Conservation (phyloP, 53 echinoderm and acorn worm genomes). For the Henricia sp. region DNA sequence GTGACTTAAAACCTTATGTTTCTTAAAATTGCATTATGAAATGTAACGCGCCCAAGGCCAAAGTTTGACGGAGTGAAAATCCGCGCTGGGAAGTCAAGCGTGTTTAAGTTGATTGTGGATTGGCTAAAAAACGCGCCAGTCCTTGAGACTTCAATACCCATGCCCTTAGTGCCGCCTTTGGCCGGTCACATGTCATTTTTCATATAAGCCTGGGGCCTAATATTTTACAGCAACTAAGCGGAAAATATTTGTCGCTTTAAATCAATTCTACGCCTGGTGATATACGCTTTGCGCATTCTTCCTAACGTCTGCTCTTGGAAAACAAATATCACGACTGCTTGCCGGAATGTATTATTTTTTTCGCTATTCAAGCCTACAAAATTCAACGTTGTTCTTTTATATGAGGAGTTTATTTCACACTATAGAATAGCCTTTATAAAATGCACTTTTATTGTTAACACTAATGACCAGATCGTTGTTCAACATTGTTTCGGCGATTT, state of each 20-base stretch:
- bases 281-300: background rate
- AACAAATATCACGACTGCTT: background rate
- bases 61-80: background rate
- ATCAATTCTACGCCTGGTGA: conserved; percentile 30
- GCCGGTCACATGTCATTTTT: conserved; percentile 25
- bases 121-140: conserved; percentile 6
- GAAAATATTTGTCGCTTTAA: conserved; percentile 39
- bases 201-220: conserved; percentile 17
- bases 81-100: conserved; percentile 19
- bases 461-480: too few species aligned
- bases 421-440: too few species aligned
- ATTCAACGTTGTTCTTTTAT: too few species aligned
- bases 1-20: too few species aligned
- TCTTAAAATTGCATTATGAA: too few species aligned
- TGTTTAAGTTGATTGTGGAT: background rate
- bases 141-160: conserved; percentile 21
- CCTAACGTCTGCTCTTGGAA: background rate
- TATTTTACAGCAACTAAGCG: conserved; percentile 44
- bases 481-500: too few species aligned
- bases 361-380: background rate
- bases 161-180: background rate
- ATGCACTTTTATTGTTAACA: too few species aligned
- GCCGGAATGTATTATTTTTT: background rate
- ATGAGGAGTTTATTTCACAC: too few species aligned
- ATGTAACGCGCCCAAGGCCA: background rate